Evolutionary conservation across 2,113 vertebrate genomes (phyloP).

Genomic region (Rhineura floridana): DNA sequence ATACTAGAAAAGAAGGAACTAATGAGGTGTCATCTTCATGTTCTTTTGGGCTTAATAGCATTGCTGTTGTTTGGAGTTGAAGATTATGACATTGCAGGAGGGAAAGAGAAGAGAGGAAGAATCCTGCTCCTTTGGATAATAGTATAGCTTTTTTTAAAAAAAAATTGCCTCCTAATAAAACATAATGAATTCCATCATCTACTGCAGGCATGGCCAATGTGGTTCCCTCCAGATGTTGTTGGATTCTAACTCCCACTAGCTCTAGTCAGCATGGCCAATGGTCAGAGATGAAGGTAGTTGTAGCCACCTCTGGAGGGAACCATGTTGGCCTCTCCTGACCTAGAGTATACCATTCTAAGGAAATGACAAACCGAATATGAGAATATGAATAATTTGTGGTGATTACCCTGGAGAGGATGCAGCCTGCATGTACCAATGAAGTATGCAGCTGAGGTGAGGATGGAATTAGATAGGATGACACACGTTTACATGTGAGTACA

Average conservation of each 20-base stretch:
- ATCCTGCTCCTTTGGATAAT: slow-evolving; percentile 7
- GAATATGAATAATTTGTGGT: not conserved
- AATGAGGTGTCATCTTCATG: not conserved
- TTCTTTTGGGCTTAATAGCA: slow-evolving; percentile 13
- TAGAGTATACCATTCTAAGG: not conserved
- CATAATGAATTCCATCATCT: slow-evolving; percentile 3
- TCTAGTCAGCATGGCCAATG: too few relatives aligned
- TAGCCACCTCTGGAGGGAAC: too few relatives aligned
- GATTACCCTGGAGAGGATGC: not conserved
- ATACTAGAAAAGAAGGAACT: not conserved
- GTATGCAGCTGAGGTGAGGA: not conserved
- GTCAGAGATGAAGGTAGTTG: too few relatives aligned
- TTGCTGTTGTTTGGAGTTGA: not conserved
- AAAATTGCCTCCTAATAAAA: slow-evolving; percentile 29
- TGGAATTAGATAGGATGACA: not conserved
- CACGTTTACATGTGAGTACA: not conserved
- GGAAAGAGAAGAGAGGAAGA: not conserved
- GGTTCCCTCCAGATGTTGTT: too few relatives aligned
- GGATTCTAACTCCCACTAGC: too few relatives aligned
- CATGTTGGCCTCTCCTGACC: not conserved
- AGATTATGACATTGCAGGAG: not conserved
- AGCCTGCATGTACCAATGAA: not conserved
- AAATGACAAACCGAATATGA: slow-evolving; percentile 8
- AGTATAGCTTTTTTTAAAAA: not conserved
- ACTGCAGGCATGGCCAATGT: not conserved